Evolutionary conservation across 2,888 invertebrate species (phyloP), one percentile per base, ranked within the genome.

Genomic region (Seira musarum): DNA sequence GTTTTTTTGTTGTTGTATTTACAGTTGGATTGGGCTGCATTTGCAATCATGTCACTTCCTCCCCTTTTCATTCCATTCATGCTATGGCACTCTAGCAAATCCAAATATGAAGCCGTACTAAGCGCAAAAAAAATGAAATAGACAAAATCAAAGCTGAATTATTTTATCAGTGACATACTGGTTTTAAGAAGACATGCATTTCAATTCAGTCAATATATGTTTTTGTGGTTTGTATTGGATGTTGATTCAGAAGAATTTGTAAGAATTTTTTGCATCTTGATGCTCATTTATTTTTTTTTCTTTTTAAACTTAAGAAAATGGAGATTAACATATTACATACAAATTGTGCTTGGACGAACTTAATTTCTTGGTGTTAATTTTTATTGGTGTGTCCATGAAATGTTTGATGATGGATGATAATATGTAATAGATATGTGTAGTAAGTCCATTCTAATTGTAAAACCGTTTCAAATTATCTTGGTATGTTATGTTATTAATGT

Each of bases 21-120:
- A 77, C 88, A 92, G 91, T 88, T 97, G 82, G 98, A 98, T 90
- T 99, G 99, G 99, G 91, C 94, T 73, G 96, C 97, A 25, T 99
- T 99, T 88, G 96, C 96, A 46, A 93, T 99, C 75, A 97, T 99
- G 97, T 96, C 97, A 25, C 91, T 98, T 83, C 98, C 98, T 3
- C 97, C 98, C 1, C 91, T 99, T 64, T 95, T 94, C 61, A 97
- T 99, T 89, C 98, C 98, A 78, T 96, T 96, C 89, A 93, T 94
- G 46, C 91, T 99, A 83, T 99, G 98, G 98, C 96, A 93, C 90
- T 94, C 95, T 25, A 97, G 97, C 88, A 98, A 98, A 90, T 94
- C 93, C 89, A 97, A 97, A 91, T 98, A 98, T 88, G 97, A 97
- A 88, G 82, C 83, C 68, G 86, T 85, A 30, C 72, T 84, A 17